Evolutionary conservation across 1,140 invertebrate species (phyloP).

Genomic region (Drosophila tropicalis): DNA sequence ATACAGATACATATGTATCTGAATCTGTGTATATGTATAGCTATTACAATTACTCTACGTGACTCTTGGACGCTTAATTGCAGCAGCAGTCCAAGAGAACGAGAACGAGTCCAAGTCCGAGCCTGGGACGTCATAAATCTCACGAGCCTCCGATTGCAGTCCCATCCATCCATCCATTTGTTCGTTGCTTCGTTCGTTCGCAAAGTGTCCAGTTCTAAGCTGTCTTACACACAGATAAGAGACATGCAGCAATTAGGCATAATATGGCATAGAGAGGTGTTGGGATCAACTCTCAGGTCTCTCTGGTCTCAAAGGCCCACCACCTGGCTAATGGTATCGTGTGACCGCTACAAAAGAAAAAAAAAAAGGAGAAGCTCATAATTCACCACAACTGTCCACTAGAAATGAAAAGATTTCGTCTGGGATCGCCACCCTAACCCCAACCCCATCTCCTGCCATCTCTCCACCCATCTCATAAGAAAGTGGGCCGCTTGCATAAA

Average conservation of each 20-base stretch:
- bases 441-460: too few species aligned
- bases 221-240: constrained; percentile 40
- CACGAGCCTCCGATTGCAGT: constrained; percentile 70
- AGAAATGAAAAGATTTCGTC: constrained; percentile 8
- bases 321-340: constrained; percentile 47
- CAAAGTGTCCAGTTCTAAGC: constrained; percentile 53
- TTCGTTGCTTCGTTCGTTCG: too few species aligned
- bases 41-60: constrained; percentile 48
- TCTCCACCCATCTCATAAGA: constrained; percentile 18
- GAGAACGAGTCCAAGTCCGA: neutral
- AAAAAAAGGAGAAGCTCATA: constrained; percentile 49
- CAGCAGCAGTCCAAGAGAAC: constrained; percentile 25
- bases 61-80: constrained; percentile 56
- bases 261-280: constrained; percentile 28
- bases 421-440: neutral
- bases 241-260: constrained; percentile 22
- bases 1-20: neutral
- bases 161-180: constrained; percentile 7
- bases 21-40: neutral
- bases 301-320: constrained; percentile 7
- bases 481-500: constrained; percentile 67
- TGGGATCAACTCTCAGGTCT: constrained; percentile 11
- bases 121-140: constrained; percentile 61
- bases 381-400: constrained; percentile 28
- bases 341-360: constrained; percentile 27